These are phyloP conservation scores for Eubasilissa splendida DNA, from an alignment of 2,888 invertebrate species.

Conservation along the genomic window DNA sequence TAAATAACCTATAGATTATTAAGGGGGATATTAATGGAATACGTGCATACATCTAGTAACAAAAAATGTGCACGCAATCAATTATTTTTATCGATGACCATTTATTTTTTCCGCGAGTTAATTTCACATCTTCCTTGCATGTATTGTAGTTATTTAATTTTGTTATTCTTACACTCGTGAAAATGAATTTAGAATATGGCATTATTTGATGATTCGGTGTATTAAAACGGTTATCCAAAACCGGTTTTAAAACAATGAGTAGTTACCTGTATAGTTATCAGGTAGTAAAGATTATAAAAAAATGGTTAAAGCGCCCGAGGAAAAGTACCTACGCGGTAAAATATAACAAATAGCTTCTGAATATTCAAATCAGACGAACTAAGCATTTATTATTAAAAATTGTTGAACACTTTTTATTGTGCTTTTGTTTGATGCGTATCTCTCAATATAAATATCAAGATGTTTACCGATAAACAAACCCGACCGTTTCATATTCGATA, in stretches of 20 bases:
- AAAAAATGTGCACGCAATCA: no score
- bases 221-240: slow-evolving; percentile 20
- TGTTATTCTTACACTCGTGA: no score
- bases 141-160: no score
- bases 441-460: no score
- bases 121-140: no score
- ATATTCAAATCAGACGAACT: slow-evolving; percentile 15
- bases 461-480: no score
- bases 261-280: slow-evolving; percentile 28
- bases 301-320: slow-evolving; percentile 24
- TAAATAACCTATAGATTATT: no score
- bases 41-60: no score
- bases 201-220: not conserved
- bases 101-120: no score
- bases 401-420: not conserved
- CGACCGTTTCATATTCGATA: no score
- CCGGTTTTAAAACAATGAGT: slow-evolving; percentile 38
- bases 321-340: slow-evolving; percentile 3
- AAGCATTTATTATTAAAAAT: slow-evolving; percentile 3
- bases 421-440: not conserved
- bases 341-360: slow-evolving; percentile 21
- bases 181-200: not conserved
- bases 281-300: slow-evolving; percentile 36
- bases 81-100: no score
- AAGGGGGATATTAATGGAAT: no score